A percentile compares a stretch with the other conserved stretches of the same genome.
Conservation (phyloP, 2,888 invertebrate species). For the Seira ritae region DNA sequence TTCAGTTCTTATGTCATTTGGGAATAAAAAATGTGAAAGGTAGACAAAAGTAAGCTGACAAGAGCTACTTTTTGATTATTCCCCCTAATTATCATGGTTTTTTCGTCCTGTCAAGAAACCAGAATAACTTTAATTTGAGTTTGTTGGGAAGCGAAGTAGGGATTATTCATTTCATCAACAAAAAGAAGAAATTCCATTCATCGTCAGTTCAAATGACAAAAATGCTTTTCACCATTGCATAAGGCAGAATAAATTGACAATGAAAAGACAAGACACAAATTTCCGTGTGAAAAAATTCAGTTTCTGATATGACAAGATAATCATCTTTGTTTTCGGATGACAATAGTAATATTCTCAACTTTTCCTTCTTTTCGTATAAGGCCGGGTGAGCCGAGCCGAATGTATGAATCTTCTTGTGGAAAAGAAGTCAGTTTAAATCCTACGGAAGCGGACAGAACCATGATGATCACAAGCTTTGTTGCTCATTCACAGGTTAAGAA, state of each 20-base stretch:
- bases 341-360: no score
- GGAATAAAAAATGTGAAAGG: background rate
- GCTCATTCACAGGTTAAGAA: background rate
- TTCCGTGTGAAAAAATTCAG: no score
- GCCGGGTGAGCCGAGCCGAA: background rate
- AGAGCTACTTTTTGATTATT: background rate
- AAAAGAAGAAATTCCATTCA: background rate
- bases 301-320: no score
- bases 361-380: no score
- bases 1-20: background rate
- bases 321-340: no score
- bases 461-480: background rate
- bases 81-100: conserved; percentile 32
- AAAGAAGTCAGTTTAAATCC: no score
- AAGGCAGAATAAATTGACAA: no score
- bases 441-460: no score
- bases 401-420: conserved; percentile 4
- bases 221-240: no score
- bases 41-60: background rate
- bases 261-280: no score
- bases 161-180: background rate
- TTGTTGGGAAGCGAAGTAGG: no score
- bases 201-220: background rate
- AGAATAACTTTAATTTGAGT: background rate
- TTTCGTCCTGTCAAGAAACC: conserved; percentile 7